Evolutionary conservation across 2,113 vertebrate genomes (phyloP).

Genomic region (Platanista minor): DNA sequence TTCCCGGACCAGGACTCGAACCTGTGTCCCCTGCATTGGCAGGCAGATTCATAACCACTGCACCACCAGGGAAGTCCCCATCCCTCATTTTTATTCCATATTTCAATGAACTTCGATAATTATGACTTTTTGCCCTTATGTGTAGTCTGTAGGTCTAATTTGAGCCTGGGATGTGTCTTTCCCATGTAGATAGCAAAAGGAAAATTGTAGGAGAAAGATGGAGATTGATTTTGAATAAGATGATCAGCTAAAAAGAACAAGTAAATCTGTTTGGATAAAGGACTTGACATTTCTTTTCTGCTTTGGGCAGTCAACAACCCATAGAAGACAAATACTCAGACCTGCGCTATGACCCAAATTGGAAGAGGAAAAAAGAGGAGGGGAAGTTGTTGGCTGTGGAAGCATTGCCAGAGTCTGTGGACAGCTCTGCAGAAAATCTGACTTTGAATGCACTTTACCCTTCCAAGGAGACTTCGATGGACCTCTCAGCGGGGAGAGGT

Average conservation of each 20-base stretch:
- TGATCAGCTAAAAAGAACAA: not conserved
- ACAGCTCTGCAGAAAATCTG: not conserved
- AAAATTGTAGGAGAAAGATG: not conserved
- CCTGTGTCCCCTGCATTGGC: too few relatives aligned
- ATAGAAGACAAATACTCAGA: conserved; percentile 77
- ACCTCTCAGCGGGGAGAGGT: not conserved
- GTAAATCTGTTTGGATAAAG: not conserved
- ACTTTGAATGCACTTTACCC: conserved; percentile 58
- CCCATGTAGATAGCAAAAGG: not conserved
- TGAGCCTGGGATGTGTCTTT: not conserved
- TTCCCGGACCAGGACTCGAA: too few relatives aligned
- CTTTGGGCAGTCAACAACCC: conserved; percentile 54
- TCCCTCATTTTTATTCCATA: not conserved
- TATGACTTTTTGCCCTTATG: not conserved
- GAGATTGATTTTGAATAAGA: not conserved
- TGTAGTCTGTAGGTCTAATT: not conserved
- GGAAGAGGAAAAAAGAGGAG: conserved; percentile 77
- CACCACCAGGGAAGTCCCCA: too few relatives aligned
- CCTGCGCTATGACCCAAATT: conserved; percentile 83
- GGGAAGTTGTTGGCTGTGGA: not conserved
- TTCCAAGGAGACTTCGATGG: not conserved
- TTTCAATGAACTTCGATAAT: not conserved
- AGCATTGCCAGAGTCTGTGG: not conserved
- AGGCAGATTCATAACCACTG: too few relatives aligned
- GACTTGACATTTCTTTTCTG: not conserved